Percentiles rank a stretch among this genome's conserved stretches.
phyloP scores from a whole-genome alignment of 2,797 vertebrate genomes.

The Rallus crepitans region DNA sequence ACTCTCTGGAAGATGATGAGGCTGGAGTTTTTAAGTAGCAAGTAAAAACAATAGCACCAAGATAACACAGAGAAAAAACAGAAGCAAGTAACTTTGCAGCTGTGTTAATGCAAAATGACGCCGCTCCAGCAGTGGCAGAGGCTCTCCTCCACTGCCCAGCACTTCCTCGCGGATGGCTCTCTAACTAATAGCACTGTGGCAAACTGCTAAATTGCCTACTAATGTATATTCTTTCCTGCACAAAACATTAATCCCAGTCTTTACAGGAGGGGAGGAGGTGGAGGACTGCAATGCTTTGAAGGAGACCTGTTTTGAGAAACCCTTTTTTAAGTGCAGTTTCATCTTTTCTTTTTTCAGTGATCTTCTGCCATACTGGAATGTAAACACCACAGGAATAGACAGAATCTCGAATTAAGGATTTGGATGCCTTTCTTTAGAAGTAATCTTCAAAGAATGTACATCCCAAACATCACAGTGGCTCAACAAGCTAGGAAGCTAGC shows the following conservation, averaged over 20 bases:
- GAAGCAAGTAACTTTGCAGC: conserved; percentile 22
- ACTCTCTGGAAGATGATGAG: conserved; percentile 38
- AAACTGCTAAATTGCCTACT: conserved; percentile 14
- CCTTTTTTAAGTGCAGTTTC: conserved; percentile 74
- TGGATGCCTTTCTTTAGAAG: conserved; percentile 81
- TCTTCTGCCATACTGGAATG: conserved; percentile 80
- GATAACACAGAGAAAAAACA: conserved; percentile 52
- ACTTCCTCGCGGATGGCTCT: not conserved
- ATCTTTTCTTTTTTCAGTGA: conserved; percentile 71
- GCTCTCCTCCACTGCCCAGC: not conserved
- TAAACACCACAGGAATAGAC: conserved; percentile 83
- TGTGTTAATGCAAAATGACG: conserved; percentile 15
- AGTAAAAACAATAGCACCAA: conserved; percentile 59
- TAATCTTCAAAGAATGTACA: conserved; percentile 84
- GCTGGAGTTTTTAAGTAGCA: conserved; percentile 58
- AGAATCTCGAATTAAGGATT: conserved; percentile 83
- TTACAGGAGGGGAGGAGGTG: conserved; percentile 46
- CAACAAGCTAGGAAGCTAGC: conserved; percentile 69
- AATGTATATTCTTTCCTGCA: conserved; percentile 15
- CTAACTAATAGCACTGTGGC: not conserved
- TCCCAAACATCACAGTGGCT: conserved; percentile 78
- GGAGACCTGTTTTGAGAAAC: conserved; percentile 64
- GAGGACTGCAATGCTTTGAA: conserved; percentile 66
- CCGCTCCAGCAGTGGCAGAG: not conserved
- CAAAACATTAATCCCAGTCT: conserved; percentile 48